Percentiles rank a stretch among this genome's conserved stretches.
Conservation (phyloP, 1,140 invertebrate genomes). For the Oncopeltus fasciatus region DNA sequence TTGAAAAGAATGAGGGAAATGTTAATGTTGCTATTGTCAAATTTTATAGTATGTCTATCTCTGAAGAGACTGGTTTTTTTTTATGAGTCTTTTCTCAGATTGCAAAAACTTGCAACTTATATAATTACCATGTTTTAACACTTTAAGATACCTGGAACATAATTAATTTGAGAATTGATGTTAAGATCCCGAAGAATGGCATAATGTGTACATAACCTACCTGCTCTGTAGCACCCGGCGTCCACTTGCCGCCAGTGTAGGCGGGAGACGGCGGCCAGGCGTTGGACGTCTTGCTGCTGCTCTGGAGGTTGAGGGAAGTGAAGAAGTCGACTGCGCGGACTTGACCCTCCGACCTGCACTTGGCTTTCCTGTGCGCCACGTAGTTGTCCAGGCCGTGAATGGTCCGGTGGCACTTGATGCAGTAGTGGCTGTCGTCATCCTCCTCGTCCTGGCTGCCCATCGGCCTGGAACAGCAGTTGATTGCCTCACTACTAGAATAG, state of each 20-base stretch:
- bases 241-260: constrained; percentile 62
- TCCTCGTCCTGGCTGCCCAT: constrained; percentile 36
- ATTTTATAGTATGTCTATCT: neutral
- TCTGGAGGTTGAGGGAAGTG: constrained; percentile 66
- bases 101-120: neutral
- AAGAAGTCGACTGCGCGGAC: constrained; percentile 62
- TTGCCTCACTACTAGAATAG: neutral
- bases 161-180: neutral
- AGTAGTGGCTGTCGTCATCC: constrained; percentile 67
- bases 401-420: constrained; percentile 68
- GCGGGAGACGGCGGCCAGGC: neutral
- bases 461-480: neutral
- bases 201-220: too few relatives aligned
- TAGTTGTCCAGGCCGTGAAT: constrained; percentile 69
- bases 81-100: neutral
- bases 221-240: too few relatives aligned
- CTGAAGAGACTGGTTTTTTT: neutral
- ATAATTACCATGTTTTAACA: neutral
- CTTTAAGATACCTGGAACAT: neutral
- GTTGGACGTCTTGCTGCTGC: constrained; percentile 39
- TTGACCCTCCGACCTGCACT: constrained; percentile 31
- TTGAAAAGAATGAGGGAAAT: too few relatives aligned
- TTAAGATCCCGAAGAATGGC: too few relatives aligned
- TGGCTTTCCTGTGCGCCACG: constrained; percentile 57
- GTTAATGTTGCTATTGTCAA: too few relatives aligned